Base-by-base conservation (phyloP, 23 tunicate species). In the Ciona savignyi region DNA sequence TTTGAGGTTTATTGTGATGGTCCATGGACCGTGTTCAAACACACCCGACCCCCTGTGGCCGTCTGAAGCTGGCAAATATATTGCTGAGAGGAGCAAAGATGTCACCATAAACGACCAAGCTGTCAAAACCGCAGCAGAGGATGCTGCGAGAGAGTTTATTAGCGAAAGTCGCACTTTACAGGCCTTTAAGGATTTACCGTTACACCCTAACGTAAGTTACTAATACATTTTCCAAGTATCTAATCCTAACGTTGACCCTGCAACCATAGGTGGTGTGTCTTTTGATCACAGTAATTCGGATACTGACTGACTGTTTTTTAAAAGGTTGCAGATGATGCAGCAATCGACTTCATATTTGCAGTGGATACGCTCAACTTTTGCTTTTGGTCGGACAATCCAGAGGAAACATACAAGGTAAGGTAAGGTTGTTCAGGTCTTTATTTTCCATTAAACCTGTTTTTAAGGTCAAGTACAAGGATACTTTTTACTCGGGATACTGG, bases 331-430 rank as follows among this genome's bases (percentile, higher is more conserved):
- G 51, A 85, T 70, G 86, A 91, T 22, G 35, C 70, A 3, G 83
- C 97, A 0, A 72, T 91, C 2, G 77, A 91, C 67, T 79, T 85
- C n/a, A 91, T 91, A 30, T 91, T 91, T 65, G 83, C 69, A 3
- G 71, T 83, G 51, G 97, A 91, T 63, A 71, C 84, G 4, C 72
- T 91, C 26, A 91, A 91, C 66, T 91, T 91, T 60, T 91, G 82
- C 0, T 91, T 91, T 35, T 91, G 97, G 97, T 74, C 91, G 2
- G 86, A 85, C 51, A 70, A 66, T 30, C 77, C 81, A 1, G 77
- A 70, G 9, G 70, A 76, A n/a, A 80, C 84, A 62, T 91, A 32
- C 63, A 80, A 51, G 28, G 96, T 82, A 30, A 73, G n/a, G n/a
- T n/a, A n/a, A n/a, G n/a, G 87, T 73, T 21, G 3, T n/a, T n/a